These are phyloP conservation scores for Synanthedon myopaeformis DNA, from an alignment of 2,888 invertebrate species.

Conservation along the genomic window DNA sequence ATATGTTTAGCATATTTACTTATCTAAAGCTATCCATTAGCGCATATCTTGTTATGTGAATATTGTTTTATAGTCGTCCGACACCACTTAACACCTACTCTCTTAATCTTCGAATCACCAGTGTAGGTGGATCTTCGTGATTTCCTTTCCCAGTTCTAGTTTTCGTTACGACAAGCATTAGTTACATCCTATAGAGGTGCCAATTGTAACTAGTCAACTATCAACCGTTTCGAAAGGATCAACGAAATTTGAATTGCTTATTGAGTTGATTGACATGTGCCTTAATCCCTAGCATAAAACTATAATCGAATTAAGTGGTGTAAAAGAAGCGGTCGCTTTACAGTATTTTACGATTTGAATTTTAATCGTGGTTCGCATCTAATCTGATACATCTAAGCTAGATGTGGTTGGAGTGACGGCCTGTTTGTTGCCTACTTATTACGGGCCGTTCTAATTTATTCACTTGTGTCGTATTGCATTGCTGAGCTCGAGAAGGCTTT, in stretches of 20 bases:
- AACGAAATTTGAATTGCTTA: conserved; percentile 62
- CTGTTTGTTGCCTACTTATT: conserved; percentile 25
- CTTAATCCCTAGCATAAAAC: conserved; percentile 37
- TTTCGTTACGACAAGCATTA: too few relatives aligned
- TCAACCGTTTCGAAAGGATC: conserved; percentile 49
- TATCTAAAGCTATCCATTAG: background rate
- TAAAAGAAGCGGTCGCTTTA: background rate
- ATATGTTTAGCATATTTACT: background rate
- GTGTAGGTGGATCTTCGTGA: background rate
- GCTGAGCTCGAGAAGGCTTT: conserved; percentile 4
- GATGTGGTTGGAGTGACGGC: conserved; percentile 31
- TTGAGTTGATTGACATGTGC: conserved; percentile 59
- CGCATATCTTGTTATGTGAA: background rate
- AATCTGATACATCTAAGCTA: conserved; percentile 38
- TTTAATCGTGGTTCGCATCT: conserved; percentile 18
- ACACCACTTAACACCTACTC: background rate
- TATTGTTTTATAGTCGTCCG: background rate
- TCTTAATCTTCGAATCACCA: background rate
- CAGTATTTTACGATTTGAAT: conserved; percentile 18
- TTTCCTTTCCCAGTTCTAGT: background rate
- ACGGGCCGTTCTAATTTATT: conserved; percentile 28
- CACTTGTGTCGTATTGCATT: conserved; percentile 16
- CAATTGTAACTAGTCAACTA: conserved; percentile 7
- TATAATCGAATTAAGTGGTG: conserved; percentile 34
- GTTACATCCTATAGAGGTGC: background rate